Base-by-base conservation (phyloP, 2,797 vertebrate species). In the Etheostoma nigrum region DNA sequence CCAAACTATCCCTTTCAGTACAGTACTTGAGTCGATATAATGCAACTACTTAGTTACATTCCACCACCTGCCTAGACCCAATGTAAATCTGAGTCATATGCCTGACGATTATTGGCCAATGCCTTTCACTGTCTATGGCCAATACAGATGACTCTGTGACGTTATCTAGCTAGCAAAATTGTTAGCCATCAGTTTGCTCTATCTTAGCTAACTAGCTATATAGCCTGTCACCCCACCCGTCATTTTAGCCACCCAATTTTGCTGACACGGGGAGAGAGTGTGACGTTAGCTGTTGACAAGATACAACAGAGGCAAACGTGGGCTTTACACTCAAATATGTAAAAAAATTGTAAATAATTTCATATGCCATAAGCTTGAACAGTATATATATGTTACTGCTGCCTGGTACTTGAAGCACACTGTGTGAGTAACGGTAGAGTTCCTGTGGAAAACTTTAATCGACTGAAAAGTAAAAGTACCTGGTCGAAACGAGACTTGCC, bases 401-500 rank as follows among this genome's bases (percentile, higher is more conserved):
- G 33, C 11, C 57, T 70, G 54, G 18, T 21, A 18, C 4, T 10
- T 47, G 25, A 25, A 40, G 12, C 40, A 40, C 13, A 49, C 12
- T 1, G 6, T 19, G 15, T 16, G 19, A 44, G 42, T 44, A 44
- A 44, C 42, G 14, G 36, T 7, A 9, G 2, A 13, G 36, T 67
- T 66, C 25, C 13, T 47, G 53, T 51, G 23, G 1, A 1, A 61
- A 16, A 27, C 36, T 55, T 23, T 1, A 13, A 2, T 55, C 1
- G 1, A 40, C 3, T 45, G 15, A 53, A 54, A 36, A 61, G 19
- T 27, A 27, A 49, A 45, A 55, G 30, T 94, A 98, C 97, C 97
- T 97, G 97, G 85, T 96, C 93, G 89, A 96, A 97, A 81, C 96
- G 96, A 4, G 96, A 88, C 82, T 94, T 94, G n/a, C 96, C 96